Evolutionary conservation across 2,888 invertebrate genomes (phyloP), one percentile per base, ranked within the genome.

Genomic region (Pachydiplax longipennis): DNA sequence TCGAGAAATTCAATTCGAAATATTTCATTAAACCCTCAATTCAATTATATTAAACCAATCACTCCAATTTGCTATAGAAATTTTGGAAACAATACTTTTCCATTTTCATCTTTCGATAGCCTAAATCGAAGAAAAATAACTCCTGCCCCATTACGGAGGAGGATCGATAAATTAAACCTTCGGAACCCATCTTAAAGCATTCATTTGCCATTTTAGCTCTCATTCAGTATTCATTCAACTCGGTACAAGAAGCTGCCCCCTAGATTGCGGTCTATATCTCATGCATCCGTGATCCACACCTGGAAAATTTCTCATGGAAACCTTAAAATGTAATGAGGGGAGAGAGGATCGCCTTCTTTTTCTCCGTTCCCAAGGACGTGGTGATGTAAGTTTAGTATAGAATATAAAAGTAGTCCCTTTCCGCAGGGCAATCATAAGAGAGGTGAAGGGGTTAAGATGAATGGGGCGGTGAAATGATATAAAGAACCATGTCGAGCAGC

Each of bases 261-360:
- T 12, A 25, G 73, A 73, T 13, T 31, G 12, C 13, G 31, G 73
- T 22, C 87, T 65, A 35, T 61, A 12, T 37, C 35, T 18, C 35
- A 61, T 65, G 87, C 87, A 37, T 61, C 83, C 31, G 53, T 31
- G 18, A 22, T 58, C 61, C 40, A 18, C 37, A n/a, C 10, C 87
- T 37, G 37, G 87, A 37, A 65, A 87, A 37, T 87, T 83, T 65
- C 37, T 25, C 73, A 22, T n/a, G 65, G 82, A 58, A 18, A 58
- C 87, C 58, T 87, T 61, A 87, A 87, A 61, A 61, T 12, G 61
- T 87, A 61, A 87, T 87, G 87, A 87, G 65, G 12, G 37, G 87
- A 83, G 53, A 58, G 53, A 37, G 37, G 80, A 35, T 73, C 13
- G 31, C 25, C 12, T 73, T 2, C 31, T 31, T 73, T 25, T 73